Base-by-base conservation (phyloP, 2,113 vertebrate genomes). In the Dasyprocta punctata region DNA sequence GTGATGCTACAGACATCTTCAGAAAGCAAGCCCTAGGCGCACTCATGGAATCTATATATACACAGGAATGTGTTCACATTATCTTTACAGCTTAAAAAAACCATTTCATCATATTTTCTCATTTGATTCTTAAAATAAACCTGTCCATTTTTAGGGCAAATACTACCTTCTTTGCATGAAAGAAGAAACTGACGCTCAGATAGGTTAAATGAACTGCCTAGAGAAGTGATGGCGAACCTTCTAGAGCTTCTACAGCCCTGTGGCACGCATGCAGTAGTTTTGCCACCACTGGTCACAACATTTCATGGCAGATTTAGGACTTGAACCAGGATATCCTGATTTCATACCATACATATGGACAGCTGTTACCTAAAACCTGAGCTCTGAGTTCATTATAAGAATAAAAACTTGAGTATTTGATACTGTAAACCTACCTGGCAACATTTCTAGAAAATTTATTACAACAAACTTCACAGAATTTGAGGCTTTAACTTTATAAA, bases 71-170 rank as follows among this genome's bases (percentile, higher is more conserved):
- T 41, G 41, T 56, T 36, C 12, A 44, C 3, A n/a, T 82, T 56
- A 65, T 52, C 80, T 77, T 60, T 28, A 88, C 26, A 63, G 41
- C 78, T 89, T 71, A 96, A 14, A 58, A 52, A 81, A 86, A 90
- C 52, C 49, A 81, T 85, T 88, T 90, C 24, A 90, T 67, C 17
- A 61, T 6, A 92, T 1, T 38, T 71, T 63, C 73, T 78, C n/a
- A 90, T 49, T 92, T 82, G 71, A 86, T 86, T 49, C 36, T 91
- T 91, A 87, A 4, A 56, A 61, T 81, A 89, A 69, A 54, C 58
- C 77, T 63, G 17, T 44, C n/a, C 73, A n/a, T 58, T 86, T 90
- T 93, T 47, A 60, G 61, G 84, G 22, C 54, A 90, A 90, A 20
- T 44, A 83, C 4, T 92, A 58, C 65, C 33, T 17, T 94, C n/a